A percentile compares a stretch with the other conserved stretches of the same genome.
phyloP scores from a whole-genome alignment of 2,113 vertebrate genomes.

The Megatriorchis doriae region DNA sequence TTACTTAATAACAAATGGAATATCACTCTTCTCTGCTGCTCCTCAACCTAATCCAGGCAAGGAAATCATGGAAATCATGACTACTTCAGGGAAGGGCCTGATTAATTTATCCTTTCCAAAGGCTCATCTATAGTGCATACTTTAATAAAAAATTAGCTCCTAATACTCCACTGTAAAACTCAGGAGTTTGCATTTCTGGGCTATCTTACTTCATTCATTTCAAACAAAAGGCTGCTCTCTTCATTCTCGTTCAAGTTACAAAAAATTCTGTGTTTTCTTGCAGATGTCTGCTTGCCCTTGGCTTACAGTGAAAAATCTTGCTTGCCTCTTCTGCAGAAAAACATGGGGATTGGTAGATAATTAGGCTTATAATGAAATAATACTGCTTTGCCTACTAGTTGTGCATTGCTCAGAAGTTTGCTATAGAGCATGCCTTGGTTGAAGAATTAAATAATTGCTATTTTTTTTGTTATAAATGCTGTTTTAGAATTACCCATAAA shows the following conservation, averaged over 20 bases:
- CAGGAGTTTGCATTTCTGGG: background rate
- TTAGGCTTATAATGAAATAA: background rate
- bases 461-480: background rate
- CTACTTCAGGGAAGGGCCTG: background rate
- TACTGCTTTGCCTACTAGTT: background rate
- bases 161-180: background rate
- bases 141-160: background rate
- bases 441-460: background rate
- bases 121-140: background rate
- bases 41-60: background rate
- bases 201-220: background rate
- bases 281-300: background rate
- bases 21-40: background rate
- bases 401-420: background rate
- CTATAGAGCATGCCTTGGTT: background rate
- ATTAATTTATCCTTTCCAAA: background rate
- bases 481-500: background rate
- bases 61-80: background rate
- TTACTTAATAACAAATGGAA: background rate
- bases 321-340: background rate
- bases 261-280: background rate
- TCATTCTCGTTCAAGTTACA: background rate
- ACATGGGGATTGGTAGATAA: background rate
- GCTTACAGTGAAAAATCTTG: background rate
- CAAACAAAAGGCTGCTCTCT: background rate